Conservation (phyloP, 1,140 invertebrate species). For the Hycleus phaleratus region DNA sequence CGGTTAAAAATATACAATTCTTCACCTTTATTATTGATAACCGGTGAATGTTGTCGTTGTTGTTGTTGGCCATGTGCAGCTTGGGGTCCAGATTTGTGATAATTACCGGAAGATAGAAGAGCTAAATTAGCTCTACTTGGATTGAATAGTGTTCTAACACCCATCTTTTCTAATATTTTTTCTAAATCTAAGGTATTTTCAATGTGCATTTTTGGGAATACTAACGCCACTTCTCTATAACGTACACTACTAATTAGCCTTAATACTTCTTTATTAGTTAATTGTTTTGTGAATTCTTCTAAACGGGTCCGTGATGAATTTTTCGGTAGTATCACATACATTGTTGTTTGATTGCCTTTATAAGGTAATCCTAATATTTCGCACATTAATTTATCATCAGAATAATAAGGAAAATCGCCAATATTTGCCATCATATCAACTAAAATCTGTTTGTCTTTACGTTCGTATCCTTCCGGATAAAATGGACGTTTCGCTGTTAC, state of each 20-base stretch:
- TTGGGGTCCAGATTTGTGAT: neutral
- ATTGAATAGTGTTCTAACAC: constrained; percentile 53
- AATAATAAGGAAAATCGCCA: constrained; percentile 50
- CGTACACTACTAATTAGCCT: constrained; percentile 45
- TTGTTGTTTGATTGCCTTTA: constrained; percentile 51
- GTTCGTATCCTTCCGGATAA: constrained; percentile 38
- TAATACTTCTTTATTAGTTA: constrained; percentile 48
- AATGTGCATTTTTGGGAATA: constrained; percentile 61
- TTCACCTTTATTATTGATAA: constrained; percentile 10
- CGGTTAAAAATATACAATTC: constrained; percentile 33
- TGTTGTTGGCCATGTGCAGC: no score
- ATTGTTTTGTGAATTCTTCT: constrained; percentile 41
- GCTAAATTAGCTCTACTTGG: constrained; percentile 19
- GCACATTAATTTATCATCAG: constrained; percentile 46
- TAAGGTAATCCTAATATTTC: constrained; percentile 67
- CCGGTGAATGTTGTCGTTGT: constrained; percentile 3
- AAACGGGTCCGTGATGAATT: constrained; percentile 43
- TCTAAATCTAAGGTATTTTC: constrained; percentile 49
- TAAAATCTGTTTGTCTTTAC: constrained; percentile 39
- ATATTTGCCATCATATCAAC: constrained; percentile 61
- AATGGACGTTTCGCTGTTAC: constrained; percentile 51
- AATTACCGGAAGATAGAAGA: constrained; percentile 1
- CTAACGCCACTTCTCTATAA: constrained; percentile 46
- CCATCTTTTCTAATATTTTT: constrained; percentile 45
- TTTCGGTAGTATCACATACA: constrained; percentile 64